A percentile compares a stretch with the other conserved stretches of the same genome.
These are phyloP conservation scores for Eucidaris tribuloides DNA, from an alignment of 35 echinoderm and acorn worm genomes.

Conservation along the genomic window DNA sequence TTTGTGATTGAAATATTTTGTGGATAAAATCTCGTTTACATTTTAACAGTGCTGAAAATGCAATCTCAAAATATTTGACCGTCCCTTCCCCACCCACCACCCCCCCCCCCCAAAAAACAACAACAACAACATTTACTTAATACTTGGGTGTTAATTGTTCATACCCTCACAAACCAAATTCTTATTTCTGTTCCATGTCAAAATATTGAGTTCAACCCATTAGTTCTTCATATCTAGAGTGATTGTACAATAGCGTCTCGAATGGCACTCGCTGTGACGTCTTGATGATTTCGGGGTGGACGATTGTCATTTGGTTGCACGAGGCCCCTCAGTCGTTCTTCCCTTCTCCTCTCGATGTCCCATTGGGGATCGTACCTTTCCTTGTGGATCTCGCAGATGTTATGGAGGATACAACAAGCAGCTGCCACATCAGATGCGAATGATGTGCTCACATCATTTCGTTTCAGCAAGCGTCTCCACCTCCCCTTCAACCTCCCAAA, in stretches of 20 bases:
- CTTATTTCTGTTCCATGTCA: no score
- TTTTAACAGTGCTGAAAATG: no score
- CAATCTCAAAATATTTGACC: no score
- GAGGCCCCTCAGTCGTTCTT: not conserved
- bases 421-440: constrained; percentile 5
- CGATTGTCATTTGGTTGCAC: not conserved
- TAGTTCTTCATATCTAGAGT: no score
- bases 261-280: not conserved
- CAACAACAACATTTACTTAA: no score
- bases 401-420: constrained; percentile 59
- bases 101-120: no score
- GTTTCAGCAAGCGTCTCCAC: constrained; percentile 54
- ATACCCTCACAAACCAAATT: no score
- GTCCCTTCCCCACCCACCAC: no score
- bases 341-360: not conserved
- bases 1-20: no score
- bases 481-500: constrained; percentile 70
- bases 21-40: no score
- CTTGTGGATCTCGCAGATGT: constrained; percentile 44
- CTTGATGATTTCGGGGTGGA: not conserved
- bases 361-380: not conserved
- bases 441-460: constrained; percentile 33
- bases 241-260: constrained; percentile 2
- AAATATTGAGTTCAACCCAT: no score
- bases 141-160: no score